phyloP scores from a whole-genome alignment of 2,797 vertebrate species.

The Pseudochromis fuscus region DNA sequence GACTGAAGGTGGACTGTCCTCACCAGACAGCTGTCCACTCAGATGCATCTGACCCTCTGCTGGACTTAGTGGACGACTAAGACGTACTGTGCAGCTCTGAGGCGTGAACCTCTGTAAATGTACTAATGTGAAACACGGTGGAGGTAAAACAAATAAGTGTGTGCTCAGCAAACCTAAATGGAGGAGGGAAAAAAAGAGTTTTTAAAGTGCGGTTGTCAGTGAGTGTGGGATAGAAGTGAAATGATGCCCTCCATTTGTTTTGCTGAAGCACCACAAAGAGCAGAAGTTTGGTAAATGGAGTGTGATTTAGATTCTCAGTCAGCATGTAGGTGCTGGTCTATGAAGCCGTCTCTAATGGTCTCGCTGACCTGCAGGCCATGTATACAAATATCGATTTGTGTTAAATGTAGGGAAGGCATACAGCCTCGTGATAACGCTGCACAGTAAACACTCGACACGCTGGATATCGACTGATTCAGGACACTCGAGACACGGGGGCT shows the following conservation, averaged over 20 bases:
- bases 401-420: slow-evolving; percentile 41
- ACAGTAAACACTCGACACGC: slow-evolving; percentile 3
- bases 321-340: slow-evolving; percentile 48
- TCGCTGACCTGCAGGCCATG: slow-evolving; percentile 60
- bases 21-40: slow-evolving; percentile 16
- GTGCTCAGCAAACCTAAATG: slow-evolving; percentile 18
- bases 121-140: slow-evolving; percentile 37
- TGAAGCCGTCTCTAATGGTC: slow-evolving; percentile 57
- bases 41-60: slow-evolving; percentile 42
- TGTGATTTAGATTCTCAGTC: slow-evolving; percentile 61
- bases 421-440: slow-evolving; percentile 16
- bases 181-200: slow-evolving; percentile 1
- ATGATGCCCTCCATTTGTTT: slow-evolving; percentile 43
- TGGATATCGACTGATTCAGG: slow-evolving; percentile 28
- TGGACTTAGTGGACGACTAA: slow-evolving; percentile 45
- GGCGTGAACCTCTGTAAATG: slow-evolving; percentile 51
- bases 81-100: slow-evolving; percentile 25
- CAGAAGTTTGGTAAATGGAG: slow-evolving; percentile 53
- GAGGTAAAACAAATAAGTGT: slow-evolving; percentile 31
- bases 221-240: slow-evolving; percentile 19
- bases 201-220: neutral
- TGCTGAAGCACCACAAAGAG: slow-evolving; percentile 39
- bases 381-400: slow-evolving; percentile 51
- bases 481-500: neutral
- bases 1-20: slow-evolving; percentile 27